Percentiles rank a stretch among this genome's conserved stretches.
Conservation (phyloP, 1,140 invertebrate species). For the Drosophila repleta region DNA sequence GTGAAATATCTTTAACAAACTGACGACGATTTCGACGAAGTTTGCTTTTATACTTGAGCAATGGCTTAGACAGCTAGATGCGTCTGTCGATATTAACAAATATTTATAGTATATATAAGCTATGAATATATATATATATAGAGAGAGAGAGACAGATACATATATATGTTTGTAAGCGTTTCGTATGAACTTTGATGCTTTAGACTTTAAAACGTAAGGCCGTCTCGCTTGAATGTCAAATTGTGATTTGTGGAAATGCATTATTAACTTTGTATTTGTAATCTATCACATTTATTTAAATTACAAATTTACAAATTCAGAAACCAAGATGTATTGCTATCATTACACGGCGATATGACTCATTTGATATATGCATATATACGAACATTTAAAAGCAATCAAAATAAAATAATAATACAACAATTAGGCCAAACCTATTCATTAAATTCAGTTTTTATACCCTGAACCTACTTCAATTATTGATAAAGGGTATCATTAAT, state of each 20-base stretch:
- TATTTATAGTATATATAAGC: constrained; percentile 25
- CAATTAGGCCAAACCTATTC: constrained; percentile 5
- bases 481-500: neutral
- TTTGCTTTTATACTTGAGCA: constrained; percentile 70
- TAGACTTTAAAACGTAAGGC: constrained; percentile 49
- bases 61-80: constrained; percentile 8
- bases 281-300: constrained; percentile 20
- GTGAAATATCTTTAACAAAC: constrained; percentile 68
- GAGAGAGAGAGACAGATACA: constrained; percentile 7
- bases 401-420: neutral
- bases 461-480: neutral
- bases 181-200: constrained; percentile 28
- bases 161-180: constrained; percentile 8
- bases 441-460: neutral
- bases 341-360: constrained; percentile 12
- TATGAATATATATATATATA: constrained; percentile 14
- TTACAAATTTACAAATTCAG: constrained; percentile 29
- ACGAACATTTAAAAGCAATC: neutral
- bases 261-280: constrained; percentile 41
- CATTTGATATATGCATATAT: neutral
- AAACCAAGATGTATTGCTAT: constrained; percentile 23
- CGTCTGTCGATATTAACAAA: constrained; percentile 2
- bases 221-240: constrained; percentile 49
- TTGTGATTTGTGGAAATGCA: constrained; percentile 42
- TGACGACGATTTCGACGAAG: constrained; percentile 66